Conservation (phyloP, 2,888 invertebrate species). For the Agrochola litura region DNA sequence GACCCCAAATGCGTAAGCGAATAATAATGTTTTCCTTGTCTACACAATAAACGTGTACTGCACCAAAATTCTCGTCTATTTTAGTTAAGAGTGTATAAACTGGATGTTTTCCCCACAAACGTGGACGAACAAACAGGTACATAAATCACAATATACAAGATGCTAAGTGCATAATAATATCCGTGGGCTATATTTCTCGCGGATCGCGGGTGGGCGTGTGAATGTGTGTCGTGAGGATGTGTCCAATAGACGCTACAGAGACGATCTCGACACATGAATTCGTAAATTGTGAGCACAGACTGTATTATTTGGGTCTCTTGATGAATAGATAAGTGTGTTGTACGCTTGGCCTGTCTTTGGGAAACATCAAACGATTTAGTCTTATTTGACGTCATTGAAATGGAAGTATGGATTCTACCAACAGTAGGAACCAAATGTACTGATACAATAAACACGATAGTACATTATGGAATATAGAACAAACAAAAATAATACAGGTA, state of each 20-base stretch:
- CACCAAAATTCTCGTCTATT: constrained; percentile 16
- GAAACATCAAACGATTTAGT: constrained; percentile 17
- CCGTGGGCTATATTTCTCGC: constrained; percentile 64
- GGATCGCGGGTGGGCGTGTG: constrained; percentile 79
- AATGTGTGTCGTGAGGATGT: constrained; percentile 73
- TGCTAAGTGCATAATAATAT: constrained; percentile 68
- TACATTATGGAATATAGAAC: neutral
- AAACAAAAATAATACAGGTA: neutral
- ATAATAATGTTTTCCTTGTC: constrained; percentile 10
- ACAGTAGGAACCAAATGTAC: neutral
- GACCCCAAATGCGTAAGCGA: constrained; percentile 23
- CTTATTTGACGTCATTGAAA: constrained; percentile 29
- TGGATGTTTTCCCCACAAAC: constrained; percentile 42
- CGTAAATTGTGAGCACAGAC: constrained; percentile 53
- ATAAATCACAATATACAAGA: constrained; percentile 66
- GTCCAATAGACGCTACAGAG: constrained; percentile 68
- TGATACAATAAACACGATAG: neutral
- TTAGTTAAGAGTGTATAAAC: constrained; percentile 27
- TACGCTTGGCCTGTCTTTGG: constrained; percentile 19
- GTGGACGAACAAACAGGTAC: constrained; percentile 53
- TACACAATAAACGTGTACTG: neutral
- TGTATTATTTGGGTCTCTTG: constrained; percentile 48
- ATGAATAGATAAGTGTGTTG: constrained; percentile 39
- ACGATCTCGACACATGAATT: constrained; percentile 55
- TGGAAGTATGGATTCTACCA: constrained; percentile 7